phyloP scores from a whole-genome alignment of 1,140 invertebrate species.

The Caenorhabditis tropicalis region DNA sequence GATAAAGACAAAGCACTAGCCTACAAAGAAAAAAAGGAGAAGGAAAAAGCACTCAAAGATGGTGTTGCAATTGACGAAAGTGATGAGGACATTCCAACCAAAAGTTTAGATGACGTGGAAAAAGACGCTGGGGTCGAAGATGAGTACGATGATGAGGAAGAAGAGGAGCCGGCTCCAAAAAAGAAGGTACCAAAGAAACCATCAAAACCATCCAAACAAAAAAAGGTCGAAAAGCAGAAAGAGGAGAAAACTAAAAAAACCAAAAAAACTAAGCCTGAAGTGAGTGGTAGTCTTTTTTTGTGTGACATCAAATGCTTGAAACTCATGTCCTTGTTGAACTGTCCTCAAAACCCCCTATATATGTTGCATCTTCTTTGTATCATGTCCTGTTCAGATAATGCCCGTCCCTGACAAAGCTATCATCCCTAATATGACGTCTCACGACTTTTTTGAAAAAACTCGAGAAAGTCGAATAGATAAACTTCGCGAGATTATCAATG shows the following conservation, averaged over 20 bases:
- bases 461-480: background rate
- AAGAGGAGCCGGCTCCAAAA: background rate
- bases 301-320: background rate
- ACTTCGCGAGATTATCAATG: background rate
- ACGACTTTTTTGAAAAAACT: background rate
- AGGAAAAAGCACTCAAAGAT: background rate
- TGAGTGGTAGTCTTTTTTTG: background rate
- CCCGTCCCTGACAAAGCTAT: too few species aligned
- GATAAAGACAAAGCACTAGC: background rate
- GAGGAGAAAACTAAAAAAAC: background rate
- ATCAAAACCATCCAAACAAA: background rate
- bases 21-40: background rate
- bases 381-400: constrained; percentile 24
- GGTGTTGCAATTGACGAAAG: background rate
- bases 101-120: too few species aligned
- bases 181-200: background rate
- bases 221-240: background rate
- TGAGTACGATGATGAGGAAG: constrained; percentile 7
- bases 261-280: background rate
- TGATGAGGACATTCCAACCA: too few species aligned
- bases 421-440: background rate
- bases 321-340: background rate
- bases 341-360: background rate
- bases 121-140: too few species aligned
- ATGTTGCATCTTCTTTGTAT: background rate